Percentiles rank a stretch among this genome's conserved stretches.
Evolutionary conservation across 2,113 vertebrate species (phyloP).

Genomic region (Tyto alba): DNA sequence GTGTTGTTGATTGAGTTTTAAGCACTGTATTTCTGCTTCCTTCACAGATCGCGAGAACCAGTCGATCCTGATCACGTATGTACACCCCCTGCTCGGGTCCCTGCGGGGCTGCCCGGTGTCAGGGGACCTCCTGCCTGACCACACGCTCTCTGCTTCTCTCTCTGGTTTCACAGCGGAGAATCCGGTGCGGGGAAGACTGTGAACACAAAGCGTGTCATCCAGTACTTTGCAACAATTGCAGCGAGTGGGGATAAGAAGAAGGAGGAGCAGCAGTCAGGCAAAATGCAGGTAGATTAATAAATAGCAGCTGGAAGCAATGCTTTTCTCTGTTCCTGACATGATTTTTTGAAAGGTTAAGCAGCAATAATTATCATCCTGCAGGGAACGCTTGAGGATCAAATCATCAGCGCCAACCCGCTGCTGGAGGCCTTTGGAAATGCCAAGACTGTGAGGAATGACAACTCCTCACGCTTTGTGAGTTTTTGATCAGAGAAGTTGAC

Average conservation of each 20-base stretch:
- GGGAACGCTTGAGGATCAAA: slow-evolving; percentile 84
- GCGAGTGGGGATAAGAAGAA: background rate
- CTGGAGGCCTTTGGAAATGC: slow-evolving; percentile 74
- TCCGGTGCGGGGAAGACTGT: slow-evolving; percentile 90
- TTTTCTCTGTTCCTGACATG: background rate
- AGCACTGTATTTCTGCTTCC: too few species aligned
- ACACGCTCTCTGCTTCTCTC: too few species aligned
- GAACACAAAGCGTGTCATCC: slow-evolving; percentile 93
- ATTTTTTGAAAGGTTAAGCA: background rate
- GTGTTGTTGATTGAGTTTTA: too few species aligned
- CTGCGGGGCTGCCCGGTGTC: too few species aligned
- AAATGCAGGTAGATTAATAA: slow-evolving; percentile 12
- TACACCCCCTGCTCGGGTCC: too few species aligned
- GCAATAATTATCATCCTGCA: background rate
- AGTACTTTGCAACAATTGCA: slow-evolving; percentile 96
- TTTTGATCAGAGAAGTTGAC: background rate
- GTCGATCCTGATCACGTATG: too few species aligned
- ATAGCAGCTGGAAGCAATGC: background rate
- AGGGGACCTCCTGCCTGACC: too few species aligned
- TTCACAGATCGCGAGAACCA: too few species aligned
- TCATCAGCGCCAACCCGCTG: slow-evolving; percentile 72
- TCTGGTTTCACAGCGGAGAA: too few species aligned
- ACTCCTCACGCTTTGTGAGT: slow-evolving; percentile 76
- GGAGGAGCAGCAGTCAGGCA: background rate
- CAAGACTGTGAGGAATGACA: slow-evolving; percentile 74